These are phyloP conservation scores for Tenodera sinensis DNA, from an alignment of 2,888 invertebrate species.

Conservation along the genomic window DNA sequence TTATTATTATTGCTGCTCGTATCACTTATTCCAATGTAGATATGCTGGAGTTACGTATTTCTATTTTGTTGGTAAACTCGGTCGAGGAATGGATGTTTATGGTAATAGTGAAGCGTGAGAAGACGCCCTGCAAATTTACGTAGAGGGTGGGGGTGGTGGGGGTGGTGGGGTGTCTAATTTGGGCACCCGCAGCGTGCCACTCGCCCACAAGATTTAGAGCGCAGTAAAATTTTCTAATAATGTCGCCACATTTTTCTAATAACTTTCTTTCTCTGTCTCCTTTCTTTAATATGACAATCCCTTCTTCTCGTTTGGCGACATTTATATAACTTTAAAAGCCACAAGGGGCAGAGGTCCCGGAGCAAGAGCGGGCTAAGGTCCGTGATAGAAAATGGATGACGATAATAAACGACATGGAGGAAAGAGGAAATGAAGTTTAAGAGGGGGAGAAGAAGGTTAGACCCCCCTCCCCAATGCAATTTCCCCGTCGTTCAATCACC, in stretches of 20 bases:
- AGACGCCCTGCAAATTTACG: background rate
- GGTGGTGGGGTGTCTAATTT: background rate
- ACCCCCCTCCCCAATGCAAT: conserved; percentile 3
- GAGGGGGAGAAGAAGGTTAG: background rate
- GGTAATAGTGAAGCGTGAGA: no score
- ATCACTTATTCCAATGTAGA: no score
- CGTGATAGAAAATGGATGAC: conserved; percentile 4
- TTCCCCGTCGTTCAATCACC: conserved; percentile 21
- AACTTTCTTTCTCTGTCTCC: background rate
- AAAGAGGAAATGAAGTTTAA: conserved; percentile 11
- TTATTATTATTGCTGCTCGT: no score
- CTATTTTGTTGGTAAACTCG: no score
- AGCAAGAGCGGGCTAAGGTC: background rate
- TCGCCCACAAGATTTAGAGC: conserved; percentile 20
- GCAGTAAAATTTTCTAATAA: conserved; percentile 31
- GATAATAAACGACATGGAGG: conserved; percentile 13
- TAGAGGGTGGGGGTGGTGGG: background rate
- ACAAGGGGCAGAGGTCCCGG: background rate
- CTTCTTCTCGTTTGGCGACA: conserved; percentile 17
- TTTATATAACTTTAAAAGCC: conserved; percentile 18
- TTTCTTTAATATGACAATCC: conserved; percentile 7
- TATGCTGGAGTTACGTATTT: no score
- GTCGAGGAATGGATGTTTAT: no score
- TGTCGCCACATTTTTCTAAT: conserved; percentile 26
- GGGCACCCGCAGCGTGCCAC: background rate